Conservation (phyloP, 2,888 invertebrate genomes). For the Coenonympha glycerion region DNA sequence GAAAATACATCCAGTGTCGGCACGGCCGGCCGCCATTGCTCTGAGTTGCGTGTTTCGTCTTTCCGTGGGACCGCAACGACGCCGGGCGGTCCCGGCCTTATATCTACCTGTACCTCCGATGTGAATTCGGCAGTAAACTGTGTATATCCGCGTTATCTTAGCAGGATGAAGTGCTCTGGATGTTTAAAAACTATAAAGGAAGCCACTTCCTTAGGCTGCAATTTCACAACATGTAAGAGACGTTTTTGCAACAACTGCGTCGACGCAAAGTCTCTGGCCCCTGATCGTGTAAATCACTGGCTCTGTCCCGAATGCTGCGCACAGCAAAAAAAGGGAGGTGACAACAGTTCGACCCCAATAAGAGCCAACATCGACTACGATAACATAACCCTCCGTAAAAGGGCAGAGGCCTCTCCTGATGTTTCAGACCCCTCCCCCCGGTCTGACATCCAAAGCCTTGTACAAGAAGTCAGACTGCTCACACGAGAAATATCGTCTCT, state of each 20-base stretch:
- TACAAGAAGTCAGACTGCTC: not conserved
- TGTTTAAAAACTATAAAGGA: not conserved
- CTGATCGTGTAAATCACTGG: not conserved
- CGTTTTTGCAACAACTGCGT: not conserved
- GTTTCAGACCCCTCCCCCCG: too few species aligned
- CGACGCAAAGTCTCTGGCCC: not conserved
- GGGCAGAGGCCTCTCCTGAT: not conserved
- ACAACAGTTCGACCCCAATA: too few species aligned
- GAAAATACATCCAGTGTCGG: too few species aligned
- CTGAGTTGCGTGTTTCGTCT: too few species aligned
- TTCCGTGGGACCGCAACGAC: too few species aligned
- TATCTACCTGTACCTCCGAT: too few species aligned
- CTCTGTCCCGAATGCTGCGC: not conserved
- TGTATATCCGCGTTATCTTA: too few species aligned
- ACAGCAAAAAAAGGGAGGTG: not conserved
- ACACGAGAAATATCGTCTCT: too few species aligned
- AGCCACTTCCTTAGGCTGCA: not conserved
- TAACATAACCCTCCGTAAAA: not conserved
- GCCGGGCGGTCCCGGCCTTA: too few species aligned
- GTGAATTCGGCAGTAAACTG: too few species aligned
- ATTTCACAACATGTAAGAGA: not conserved
- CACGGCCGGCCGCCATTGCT: too few species aligned
- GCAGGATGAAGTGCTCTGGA: constrained; percentile 7
- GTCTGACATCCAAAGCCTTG: too few species aligned
- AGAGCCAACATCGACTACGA: not conserved